A percentile compares a stretch with the other conserved stretches of the same genome.
phyloP scores from a whole-genome alignment of 2,113 vertebrate genomes.

The Actenoides lindsayi region DNA sequence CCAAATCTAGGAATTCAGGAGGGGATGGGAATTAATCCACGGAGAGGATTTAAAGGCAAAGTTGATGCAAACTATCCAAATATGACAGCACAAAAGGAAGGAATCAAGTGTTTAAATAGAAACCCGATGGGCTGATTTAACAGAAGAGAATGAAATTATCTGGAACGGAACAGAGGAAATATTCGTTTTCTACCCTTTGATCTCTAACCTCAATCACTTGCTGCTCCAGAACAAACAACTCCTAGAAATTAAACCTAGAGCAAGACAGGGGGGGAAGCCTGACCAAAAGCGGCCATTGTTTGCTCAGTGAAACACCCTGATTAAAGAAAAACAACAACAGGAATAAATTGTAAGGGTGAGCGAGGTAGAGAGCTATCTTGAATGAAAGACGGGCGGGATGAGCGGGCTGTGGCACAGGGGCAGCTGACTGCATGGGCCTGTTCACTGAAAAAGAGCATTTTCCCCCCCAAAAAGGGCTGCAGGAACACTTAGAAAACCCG shows the following conservation, averaged over 20 bases:
- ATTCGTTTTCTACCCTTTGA: slow-evolving; percentile 50
- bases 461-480: neutral
- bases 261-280: neutral
- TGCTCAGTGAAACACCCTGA: neutral
- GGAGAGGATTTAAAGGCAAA: slow-evolving; percentile 1
- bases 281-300: neutral
- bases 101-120: slow-evolving; percentile 25
- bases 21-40: slow-evolving; percentile 7
- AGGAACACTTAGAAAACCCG: neutral
- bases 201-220: slow-evolving; percentile 54
- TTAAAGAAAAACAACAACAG: neutral
- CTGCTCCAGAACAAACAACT: slow-evolving; percentile 58
- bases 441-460: neutral
- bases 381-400: slow-evolving; percentile 17
- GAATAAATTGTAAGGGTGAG: neutral
- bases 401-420: slow-evolving; percentile 20
- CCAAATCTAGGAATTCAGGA: neutral
- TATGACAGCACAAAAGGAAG: neutral
- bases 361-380: slow-evolving; percentile 7
- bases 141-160: slow-evolving; percentile 34
- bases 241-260: slow-evolving; percentile 10
- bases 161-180: slow-evolving; percentile 58
- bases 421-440: neutral
- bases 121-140: slow-evolving; percentile 24
- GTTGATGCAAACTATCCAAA: slow-evolving; percentile 2